phyloP scores from a whole-genome alignment of 1,140 invertebrate genomes.

The Nixonia krombeini region DNA sequence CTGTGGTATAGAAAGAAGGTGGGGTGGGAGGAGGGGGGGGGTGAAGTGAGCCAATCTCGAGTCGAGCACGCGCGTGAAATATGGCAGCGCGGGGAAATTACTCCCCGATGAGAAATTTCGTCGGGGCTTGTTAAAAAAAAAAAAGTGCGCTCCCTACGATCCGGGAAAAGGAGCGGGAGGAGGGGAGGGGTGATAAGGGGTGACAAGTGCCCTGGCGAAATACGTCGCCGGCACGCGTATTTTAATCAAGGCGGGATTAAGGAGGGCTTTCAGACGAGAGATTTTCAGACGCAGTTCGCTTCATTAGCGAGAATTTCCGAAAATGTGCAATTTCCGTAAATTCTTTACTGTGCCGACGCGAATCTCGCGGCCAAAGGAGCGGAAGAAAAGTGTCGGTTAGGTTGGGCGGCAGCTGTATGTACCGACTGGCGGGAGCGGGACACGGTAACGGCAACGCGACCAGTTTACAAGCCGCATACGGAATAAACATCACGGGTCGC shows the following conservation, averaged over 20 bases:
- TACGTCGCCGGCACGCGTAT: slow-evolving; percentile 40
- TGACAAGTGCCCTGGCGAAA: slow-evolving; percentile 33
- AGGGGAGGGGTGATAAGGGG: too few species aligned
- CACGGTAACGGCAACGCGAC: slow-evolving; percentile 55
- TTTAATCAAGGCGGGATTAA: slow-evolving; percentile 47
- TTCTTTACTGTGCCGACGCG: too few species aligned
- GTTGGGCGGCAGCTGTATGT: slow-evolving; percentile 55
- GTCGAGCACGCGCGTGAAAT: too few species aligned
- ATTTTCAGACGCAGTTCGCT: too few species aligned
- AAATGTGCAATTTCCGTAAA: slow-evolving; percentile 10
- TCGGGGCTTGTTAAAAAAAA: slow-evolving; percentile 43
- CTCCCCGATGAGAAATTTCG: slow-evolving; percentile 62
- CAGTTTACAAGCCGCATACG: slow-evolving; percentile 59
- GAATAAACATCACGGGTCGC: slow-evolving; percentile 62
- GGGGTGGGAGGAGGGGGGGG: too few species aligned
- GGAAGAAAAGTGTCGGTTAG: slow-evolving; percentile 54
- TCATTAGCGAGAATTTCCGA: slow-evolving; percentile 39
- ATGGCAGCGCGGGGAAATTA: slow-evolving; percentile 61
- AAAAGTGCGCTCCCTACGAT: too few species aligned
- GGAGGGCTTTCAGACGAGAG: slow-evolving; percentile 32
- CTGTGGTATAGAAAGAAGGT: slow-evolving; percentile 67
- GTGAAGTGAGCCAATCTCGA: too few species aligned
- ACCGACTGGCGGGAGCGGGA: too few species aligned
- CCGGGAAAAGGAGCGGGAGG: too few species aligned
- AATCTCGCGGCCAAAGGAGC: too few species aligned